These are phyloP conservation scores for Tapera naevia DNA, from an alignment of 2,797 vertebrate species.

Conservation along the genomic window DNA sequence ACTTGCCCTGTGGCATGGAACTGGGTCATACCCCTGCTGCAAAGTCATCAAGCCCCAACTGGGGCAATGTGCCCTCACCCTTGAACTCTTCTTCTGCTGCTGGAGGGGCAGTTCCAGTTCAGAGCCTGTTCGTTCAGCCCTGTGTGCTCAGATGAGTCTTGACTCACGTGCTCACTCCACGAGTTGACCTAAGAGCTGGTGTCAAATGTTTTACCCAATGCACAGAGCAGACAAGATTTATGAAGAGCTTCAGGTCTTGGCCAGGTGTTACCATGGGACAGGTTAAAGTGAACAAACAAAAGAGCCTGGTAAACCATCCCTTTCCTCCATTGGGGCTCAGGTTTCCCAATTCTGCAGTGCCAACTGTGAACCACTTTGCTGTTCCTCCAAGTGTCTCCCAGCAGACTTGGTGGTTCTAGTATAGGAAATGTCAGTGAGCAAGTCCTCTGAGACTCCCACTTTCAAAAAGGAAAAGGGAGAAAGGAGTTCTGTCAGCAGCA, in stretches of 20 bases:
- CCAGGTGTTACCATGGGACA: not conserved
- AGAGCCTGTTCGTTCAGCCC: not conserved
- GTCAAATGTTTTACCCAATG: fast-evolving
- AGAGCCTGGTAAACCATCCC: not conserved
- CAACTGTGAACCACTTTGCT: not conserved
- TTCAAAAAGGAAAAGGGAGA: not conserved
- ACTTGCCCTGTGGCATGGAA: fast-evolving
- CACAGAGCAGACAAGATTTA: not conserved
- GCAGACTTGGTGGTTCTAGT: not conserved
- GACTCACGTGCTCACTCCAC: not conserved
- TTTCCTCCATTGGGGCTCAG: not conserved
- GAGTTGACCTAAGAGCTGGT: not conserved
- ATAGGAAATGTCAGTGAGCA: not conserved
- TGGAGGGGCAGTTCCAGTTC: not conserved
- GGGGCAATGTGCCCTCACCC: not conserved
- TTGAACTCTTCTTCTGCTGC: not conserved
- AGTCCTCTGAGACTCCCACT: not conserved
- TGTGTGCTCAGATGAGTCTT: not conserved
- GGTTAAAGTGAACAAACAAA: not conserved
- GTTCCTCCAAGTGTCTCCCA: not conserved
- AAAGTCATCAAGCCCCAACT: fast-evolving
- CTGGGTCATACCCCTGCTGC: not conserved
- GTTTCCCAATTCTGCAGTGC: not conserved
- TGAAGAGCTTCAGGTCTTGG: not conserved
- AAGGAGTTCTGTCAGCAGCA: not conserved